phyloP scores from a whole-genome alignment of 2,113 vertebrate genomes.

The Emydocephalus ijimae region DNA sequence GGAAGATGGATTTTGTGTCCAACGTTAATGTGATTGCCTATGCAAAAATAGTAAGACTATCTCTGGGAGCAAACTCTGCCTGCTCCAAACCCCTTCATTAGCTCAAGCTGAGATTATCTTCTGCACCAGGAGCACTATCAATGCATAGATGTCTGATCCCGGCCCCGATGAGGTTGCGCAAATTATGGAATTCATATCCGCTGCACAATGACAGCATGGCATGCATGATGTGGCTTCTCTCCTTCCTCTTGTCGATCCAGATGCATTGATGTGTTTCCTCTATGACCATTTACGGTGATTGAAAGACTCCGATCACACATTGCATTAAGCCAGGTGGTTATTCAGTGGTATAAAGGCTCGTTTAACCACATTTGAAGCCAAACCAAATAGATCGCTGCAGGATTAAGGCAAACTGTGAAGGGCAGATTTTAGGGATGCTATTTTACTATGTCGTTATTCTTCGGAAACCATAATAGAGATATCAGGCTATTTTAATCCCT shows the following conservation, averaged over 20 bases:
- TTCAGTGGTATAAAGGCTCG: neutral
- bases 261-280: neutral
- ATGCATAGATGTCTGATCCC: neutral
- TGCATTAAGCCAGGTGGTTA: neutral
- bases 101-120: neutral
- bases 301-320: neutral
- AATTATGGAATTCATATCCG: neutral
- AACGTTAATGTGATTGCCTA: neutral
- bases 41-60: neutral
- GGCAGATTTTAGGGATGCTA: neutral
- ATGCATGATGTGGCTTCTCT: neutral
- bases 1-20: neutral
- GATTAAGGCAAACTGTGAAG: neutral
- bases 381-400: neutral
- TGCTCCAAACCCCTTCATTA: neutral
- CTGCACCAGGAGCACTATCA: neutral
- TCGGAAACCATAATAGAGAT: neutral
- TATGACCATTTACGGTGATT: neutral
- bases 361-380: neutral
- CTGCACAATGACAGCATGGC: neutral
- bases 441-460: neutral
- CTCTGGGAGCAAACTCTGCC: no score
- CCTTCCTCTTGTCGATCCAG: neutral
- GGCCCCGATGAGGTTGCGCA: neutral
- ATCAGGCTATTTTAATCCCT: neutral